These are phyloP conservation scores for Drosophila orosa DNA, from an alignment of 1,140 invertebrate genomes.

Conservation along the genomic window DNA sequence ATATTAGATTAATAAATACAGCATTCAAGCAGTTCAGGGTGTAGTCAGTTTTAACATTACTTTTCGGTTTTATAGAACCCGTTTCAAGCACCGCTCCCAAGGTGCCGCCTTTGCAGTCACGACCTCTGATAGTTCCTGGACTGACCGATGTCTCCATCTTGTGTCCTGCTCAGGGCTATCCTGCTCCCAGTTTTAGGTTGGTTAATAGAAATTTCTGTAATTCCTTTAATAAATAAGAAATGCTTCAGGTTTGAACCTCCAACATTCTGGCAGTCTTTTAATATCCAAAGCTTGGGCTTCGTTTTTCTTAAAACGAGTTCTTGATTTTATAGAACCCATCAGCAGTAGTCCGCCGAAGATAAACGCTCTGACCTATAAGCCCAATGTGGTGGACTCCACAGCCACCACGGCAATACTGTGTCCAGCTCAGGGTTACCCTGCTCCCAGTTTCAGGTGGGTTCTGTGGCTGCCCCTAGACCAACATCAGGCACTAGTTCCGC, in stretches of 20 bases:
- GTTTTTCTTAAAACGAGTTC: neutral
- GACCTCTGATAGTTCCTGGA: conserved; percentile 60
- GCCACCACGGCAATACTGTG: conserved; percentile 86
- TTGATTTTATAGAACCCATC: conserved; percentile 87
- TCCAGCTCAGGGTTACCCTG: conserved; percentile 90
- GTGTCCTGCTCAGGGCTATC: conserved; percentile 89
- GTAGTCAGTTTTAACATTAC: neutral
- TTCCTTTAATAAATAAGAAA: neutral
- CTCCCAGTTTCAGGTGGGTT: conserved; percentile 87
- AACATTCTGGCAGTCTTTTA: conserved; percentile 26
- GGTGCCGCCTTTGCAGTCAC: conserved; percentile 84
- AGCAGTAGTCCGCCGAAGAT: conserved; percentile 87
- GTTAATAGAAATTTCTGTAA: neutral
- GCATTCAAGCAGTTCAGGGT: conserved; percentile 36
- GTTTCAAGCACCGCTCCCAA: conserved; percentile 86
- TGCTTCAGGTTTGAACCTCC: conserved; percentile 11
- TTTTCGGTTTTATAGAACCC: conserved; percentile 86
- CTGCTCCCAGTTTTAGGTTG: conserved; percentile 87
- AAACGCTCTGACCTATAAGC: conserved; percentile 80
- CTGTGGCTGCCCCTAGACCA: conserved; percentile 33
- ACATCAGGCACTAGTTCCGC: conserved; percentile 39
- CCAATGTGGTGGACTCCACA: conserved; percentile 53
- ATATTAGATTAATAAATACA: conserved; percentile 39
- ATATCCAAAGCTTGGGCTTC: neutral
- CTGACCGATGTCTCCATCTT: conserved; percentile 85